A percentile compares a stretch with the other conserved stretches of the same genome.
phyloP scores from a whole-genome alignment of 2,797 vertebrate genomes.

The Etheostoma nigrum region DNA sequence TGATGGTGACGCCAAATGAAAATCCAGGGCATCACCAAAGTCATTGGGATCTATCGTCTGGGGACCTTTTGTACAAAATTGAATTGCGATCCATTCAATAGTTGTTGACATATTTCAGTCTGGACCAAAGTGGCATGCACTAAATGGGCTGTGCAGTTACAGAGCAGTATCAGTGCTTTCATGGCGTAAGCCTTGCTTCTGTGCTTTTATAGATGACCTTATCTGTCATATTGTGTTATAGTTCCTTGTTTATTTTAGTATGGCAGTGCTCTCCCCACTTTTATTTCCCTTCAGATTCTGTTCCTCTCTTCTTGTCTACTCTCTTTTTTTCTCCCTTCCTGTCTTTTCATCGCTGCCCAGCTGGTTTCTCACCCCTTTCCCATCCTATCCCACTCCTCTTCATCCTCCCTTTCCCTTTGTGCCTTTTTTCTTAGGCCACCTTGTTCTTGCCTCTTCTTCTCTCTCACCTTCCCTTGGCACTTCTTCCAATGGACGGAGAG shows the following conservation, averaged over 20 bases:
- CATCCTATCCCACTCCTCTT: background rate
- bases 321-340: conserved; percentile 14
- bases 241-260: conserved; percentile 16
- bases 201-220: conserved; percentile 38
- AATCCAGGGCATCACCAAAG: background rate
- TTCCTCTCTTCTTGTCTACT: conserved; percentile 6
- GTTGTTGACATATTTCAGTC: background rate
- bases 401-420: conserved; percentile 13
- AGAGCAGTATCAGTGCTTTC: conserved; percentile 2
- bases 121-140: background rate
- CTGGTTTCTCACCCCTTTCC: conserved; percentile 11
- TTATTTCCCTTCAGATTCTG: conserved; percentile 16
- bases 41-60: background rate
- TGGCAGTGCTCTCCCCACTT: conserved; percentile 16
- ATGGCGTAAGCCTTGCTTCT: conserved; percentile 10
- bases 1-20: background rate
- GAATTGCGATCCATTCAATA: too few species aligned
- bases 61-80: background rate
- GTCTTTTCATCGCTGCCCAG: conserved; percentile 1
- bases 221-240: conserved; percentile 27
- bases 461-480: conserved; percentile 5
- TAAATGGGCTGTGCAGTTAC: background rate
- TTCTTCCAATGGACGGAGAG: conserved; percentile 24
- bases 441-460: conserved; percentile 16
- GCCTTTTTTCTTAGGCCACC: conserved; percentile 13